Conservation (phyloP, 2,113 vertebrate species). For the Eretmochelys imbricata region DNA sequence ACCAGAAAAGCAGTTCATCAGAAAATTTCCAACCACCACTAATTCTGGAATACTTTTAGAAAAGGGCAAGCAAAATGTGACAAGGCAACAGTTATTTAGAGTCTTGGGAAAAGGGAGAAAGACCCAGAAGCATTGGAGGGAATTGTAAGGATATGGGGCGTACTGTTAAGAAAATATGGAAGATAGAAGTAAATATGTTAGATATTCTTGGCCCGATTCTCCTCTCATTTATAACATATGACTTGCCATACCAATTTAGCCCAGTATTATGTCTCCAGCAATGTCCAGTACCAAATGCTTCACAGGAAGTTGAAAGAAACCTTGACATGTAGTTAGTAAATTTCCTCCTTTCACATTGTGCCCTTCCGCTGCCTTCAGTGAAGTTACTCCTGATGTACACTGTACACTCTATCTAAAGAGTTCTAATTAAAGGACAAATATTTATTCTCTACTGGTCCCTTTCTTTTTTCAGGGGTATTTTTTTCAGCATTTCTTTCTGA, state of each 20-base stretch:
- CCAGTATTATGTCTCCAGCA: background rate
- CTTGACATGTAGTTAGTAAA: background rate
- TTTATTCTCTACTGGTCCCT: background rate
- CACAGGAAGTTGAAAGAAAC: background rate
- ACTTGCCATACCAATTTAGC: background rate
- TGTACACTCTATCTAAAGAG: background rate
- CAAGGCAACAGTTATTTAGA: accelerated
- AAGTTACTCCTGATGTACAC: background rate
- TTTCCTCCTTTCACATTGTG: background rate
- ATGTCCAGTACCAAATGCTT: background rate
- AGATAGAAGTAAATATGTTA: background rate
- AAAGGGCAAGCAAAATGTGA: background rate
- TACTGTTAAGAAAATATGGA: background rate
- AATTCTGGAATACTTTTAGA: background rate
- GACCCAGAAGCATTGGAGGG: background rate
- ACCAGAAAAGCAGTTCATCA: background rate
- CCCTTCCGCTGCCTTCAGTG: background rate
- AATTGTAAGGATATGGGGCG: background rate
- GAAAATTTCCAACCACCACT: background rate
- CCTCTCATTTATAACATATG: background rate
- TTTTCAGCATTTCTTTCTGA: background rate
- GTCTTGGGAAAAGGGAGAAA: background rate
- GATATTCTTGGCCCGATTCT: background rate
- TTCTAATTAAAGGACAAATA: background rate
- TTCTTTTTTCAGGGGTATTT: background rate